Base-by-base conservation (phyloP, 2,888 invertebrate genomes). In the Lacanobia oleracea region DNA sequence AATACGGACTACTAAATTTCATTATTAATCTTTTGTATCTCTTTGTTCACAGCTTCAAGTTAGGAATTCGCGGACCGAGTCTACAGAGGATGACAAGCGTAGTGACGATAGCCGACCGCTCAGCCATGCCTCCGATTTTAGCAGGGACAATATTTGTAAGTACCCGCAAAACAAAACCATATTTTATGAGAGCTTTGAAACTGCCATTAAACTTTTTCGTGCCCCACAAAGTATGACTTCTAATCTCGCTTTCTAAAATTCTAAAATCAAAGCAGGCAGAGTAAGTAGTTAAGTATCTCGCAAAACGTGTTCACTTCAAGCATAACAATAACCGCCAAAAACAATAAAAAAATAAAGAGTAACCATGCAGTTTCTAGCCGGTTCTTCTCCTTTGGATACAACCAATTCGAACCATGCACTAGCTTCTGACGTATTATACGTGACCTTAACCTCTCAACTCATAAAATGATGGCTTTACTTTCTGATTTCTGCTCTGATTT, bases 121-220 rank as follows among this genome's bases (percentile, higher is more conserved):
- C 89, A 97, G 97, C 73, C 97, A 97, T 90, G 97, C 97, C 16
- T 97, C 97, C n/a, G 97, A 97, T 88, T 96, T 97, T 93, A 97
- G 97, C 91, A 91, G 97, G 60, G 97, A 97, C 67, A 95, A 96
- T 77, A 94, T 95, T 76, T 83, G 96, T 96, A 70, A 93, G 95
- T 91, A 62, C n/a, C n/a, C n/a, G n/a, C 14, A 53, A 1, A 37
- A 21, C 1, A 12, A 37, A 37, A n/a, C n/a, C n/a, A n/a, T n/a
- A n/a, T n/a, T n/a, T n/a, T n/a, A n/a, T n/a, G n/a, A n/a, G n/a
- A n/a, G n/a, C n/a, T n/a, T n/a, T n/a, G n/a, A n/a, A n/a, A n/a
- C n/a, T n/a, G n/a, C n/a, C n/a, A n/a, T n/a, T n/a, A n/a, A n/a
- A n/a, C n/a, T n/a, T n/a, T n/a, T n/a, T n/a, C n/a, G n/a, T n/a